phyloP scores from a whole-genome alignment of 2,888 invertebrate genomes.

The Cyrtodaria siliqua region DNA sequence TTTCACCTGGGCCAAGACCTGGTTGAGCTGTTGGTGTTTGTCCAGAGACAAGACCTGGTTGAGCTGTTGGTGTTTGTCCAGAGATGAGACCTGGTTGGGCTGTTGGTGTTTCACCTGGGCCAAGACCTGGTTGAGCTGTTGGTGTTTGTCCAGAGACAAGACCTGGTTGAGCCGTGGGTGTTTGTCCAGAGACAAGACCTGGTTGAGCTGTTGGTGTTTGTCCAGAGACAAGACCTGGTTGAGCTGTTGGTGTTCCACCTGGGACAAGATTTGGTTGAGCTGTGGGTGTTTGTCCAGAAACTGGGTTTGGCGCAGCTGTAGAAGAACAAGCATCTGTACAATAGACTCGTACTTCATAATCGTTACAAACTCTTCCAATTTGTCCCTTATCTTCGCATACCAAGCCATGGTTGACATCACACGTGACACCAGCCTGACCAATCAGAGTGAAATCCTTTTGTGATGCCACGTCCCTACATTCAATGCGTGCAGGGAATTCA shows the following conservation, averaged over 20 bases:
- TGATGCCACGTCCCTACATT: slow-evolving; percentile 91
- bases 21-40: slow-evolving; percentile 54
- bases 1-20: slow-evolving; percentile 25
- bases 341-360: slow-evolving; percentile 83
- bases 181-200: slow-evolving; percentile 8
- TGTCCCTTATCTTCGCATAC: slow-evolving; percentile 75
- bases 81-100: slow-evolving; percentile 29
- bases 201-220: slow-evolving; percentile 45
- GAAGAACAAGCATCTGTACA: slow-evolving; percentile 80
- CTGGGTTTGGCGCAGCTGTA: slow-evolving; percentile 6
- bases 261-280: slow-evolving; percentile 9
- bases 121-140: slow-evolving; percentile 42
- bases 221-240: slow-evolving; percentile 22
- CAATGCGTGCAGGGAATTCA: slow-evolving; percentile 88
- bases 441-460: slow-evolving; percentile 90
- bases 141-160: slow-evolving; percentile 28
- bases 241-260: slow-evolving; percentile 41
- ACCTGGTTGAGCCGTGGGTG: slow-evolving; percentile 50
- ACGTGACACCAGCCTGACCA: slow-evolving; percentile 91
- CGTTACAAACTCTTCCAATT: slow-evolving; percentile 66
- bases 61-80: slow-evolving; percentile 37
- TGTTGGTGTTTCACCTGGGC: slow-evolving; percentile 40
- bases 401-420: slow-evolving; percentile 87
- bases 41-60: slow-evolving; percentile 29
- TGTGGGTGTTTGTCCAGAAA: slow-evolving; percentile 11